Conservation (phyloP, 2,888 invertebrate species). For the Phymatocera aterrima region DNA sequence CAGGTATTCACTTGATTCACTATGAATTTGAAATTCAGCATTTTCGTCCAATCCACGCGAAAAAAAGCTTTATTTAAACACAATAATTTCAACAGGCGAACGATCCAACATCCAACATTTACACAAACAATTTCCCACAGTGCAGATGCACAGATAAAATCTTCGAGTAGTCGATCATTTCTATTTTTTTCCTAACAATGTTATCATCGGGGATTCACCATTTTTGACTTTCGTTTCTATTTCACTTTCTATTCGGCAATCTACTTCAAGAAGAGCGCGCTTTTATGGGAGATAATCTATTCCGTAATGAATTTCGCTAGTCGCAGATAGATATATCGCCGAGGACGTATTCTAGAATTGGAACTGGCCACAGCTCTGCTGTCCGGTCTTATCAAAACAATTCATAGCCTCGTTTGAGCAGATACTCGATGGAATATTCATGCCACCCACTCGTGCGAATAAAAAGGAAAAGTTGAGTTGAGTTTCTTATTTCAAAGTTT, state of each 20-base stretch:
- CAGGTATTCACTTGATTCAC: too few relatives aligned
- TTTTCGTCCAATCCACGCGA: too few relatives aligned
- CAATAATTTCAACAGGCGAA: too few relatives aligned
- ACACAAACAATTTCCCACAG: too few relatives aligned
- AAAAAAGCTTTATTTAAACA: too few relatives aligned
- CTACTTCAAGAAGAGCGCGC: neutral
- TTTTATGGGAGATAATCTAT: neutral
- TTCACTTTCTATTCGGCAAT: neutral
- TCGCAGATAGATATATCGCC: neutral
- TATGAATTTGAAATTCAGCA: too few relatives aligned
- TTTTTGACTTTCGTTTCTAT: neutral
- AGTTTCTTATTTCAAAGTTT: slow-evolving; percentile 37
- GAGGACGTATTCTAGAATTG: neutral
- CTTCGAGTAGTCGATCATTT: too few relatives aligned
- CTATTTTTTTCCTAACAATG: neutral
- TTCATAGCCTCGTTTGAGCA: slow-evolving; percentile 12
- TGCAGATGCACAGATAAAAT: too few relatives aligned
- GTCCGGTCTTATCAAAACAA: neutral
- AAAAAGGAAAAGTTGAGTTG: slow-evolving; percentile 9
- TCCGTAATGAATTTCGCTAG: neutral
- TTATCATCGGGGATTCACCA: too few relatives aligned
- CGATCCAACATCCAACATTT: too few relatives aligned
- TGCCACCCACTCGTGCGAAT: neutral
- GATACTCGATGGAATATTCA: slow-evolving; percentile 29
- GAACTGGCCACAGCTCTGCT: neutral